Evolutionary conservation across 2,113 vertebrate genomes (phyloP).

Genomic region (Leptodactylus fuscus): DNA sequence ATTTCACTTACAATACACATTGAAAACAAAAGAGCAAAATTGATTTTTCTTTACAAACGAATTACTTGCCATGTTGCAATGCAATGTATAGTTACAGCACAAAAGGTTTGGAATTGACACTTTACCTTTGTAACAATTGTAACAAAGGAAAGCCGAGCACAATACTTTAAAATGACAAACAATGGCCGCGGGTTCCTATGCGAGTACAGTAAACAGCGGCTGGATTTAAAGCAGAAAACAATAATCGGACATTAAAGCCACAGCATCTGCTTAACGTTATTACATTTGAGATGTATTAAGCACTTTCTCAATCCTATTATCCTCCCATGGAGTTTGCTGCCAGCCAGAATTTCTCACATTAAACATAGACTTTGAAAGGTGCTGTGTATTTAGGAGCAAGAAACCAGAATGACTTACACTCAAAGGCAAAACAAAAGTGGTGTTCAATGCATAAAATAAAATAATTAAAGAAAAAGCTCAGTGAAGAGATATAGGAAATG

Average conservation of each 20-base stretch:
- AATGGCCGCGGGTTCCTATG: background rate
- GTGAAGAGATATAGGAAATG: background rate
- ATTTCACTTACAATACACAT: background rate
- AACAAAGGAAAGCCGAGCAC: background rate
- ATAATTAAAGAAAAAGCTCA: background rate
- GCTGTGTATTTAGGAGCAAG: background rate
- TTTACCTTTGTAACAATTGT: background rate
- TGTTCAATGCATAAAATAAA: background rate
- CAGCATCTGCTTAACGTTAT: conserved; percentile 20
- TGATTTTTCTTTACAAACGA: background rate
- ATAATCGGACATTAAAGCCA: conserved; percentile 2
- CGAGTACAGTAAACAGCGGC: background rate
- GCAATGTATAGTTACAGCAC: background rate
- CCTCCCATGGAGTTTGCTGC: background rate
- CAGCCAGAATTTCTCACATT: background rate
- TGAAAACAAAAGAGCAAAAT: conserved; percentile 1
- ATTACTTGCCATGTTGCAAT: background rate
- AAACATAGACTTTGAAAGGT: background rate
- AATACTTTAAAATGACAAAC: background rate
- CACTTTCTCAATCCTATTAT: conserved; percentile 6
- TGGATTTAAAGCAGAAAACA: conserved; percentile 2
- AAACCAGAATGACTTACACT: background rate
- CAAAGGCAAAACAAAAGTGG: background rate
- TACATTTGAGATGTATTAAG: conserved; percentile 23
- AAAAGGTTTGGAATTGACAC: background rate